Percentiles rank a stretch among this genome's conserved stretches.
Conservation (phyloP, 2,888 invertebrate species). For the Spodoptera littoralis region DNA sequence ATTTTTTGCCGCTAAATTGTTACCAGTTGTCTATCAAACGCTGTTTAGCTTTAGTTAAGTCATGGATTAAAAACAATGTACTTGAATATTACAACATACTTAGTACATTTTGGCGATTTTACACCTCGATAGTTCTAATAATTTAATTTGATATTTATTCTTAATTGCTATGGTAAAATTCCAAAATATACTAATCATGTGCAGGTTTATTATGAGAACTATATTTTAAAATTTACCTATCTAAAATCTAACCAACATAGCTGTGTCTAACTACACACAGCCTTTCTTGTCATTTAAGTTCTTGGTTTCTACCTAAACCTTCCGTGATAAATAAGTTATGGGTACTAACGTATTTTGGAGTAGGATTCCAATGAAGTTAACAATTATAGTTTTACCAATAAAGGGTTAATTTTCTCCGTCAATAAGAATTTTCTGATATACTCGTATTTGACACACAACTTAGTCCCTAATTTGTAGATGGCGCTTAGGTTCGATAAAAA, state of each 20-base stretch:
- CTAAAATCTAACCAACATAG: slow-evolving; percentile 44
- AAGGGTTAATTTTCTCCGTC: too few species aligned
- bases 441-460: too few species aligned
- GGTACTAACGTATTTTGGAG: slow-evolving; percentile 14
- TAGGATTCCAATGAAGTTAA: background rate
- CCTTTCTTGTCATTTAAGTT: slow-evolving; percentile 33
- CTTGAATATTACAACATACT: background rate
- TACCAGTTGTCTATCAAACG: slow-evolving; percentile 61
- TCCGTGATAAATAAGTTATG: slow-evolving; percentile 15
- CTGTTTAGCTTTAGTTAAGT: slow-evolving; percentile 50
- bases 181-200: slow-evolving; percentile 1
- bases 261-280: slow-evolving; percentile 41
- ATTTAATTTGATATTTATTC: too few species aligned
- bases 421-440: too few species aligned
- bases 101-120: slow-evolving; percentile 9
- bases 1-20: slow-evolving; percentile 71
- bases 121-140: too few species aligned
- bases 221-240: slow-evolving; percentile 52
- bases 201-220: slow-evolving; percentile 12
- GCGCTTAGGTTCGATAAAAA: too few species aligned
- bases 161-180: background rate
- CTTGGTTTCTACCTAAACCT: slow-evolving; percentile 44
- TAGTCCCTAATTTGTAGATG: too few species aligned
- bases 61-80: slow-evolving; percentile 5
- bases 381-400: too few species aligned